Evolutionary conservation across 2,888 invertebrate species (phyloP), one percentile per base, ranked within the genome.

Genomic region (Palloptera scutellata): DNA sequence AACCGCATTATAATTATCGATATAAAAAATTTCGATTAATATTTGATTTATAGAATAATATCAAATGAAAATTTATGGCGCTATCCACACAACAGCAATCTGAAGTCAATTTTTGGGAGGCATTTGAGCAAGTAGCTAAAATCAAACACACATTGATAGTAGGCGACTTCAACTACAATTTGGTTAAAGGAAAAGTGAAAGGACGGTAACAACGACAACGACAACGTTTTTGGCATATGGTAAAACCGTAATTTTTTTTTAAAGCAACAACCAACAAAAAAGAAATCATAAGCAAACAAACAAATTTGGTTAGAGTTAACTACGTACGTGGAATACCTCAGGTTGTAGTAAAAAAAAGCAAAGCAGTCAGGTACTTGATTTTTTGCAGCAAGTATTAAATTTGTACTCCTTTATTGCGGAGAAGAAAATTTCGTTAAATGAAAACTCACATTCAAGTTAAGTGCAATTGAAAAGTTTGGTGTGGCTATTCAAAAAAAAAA

Each of bases 1-100:
- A 30, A 30, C 30, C 30, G 30, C 57, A 57, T 12, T 30, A 15
- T 40, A 57, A 57, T 57, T 57, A 57, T 20, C 57, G 30, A 40
- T 57, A 30, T 40, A 57, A 57, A 20, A 57, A 30, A 30, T 30
- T 57, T 57, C 30, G 57, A 57, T 57, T 57, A 57, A 40, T 15
- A n/a, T 13, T 30, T 57, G 57, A 57, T 57, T 57, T 57, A 57
- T 57, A 10, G 54, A n/a, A 54, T 30, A 30, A 30, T 30, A 4
- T 30, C 30, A 30, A 30, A 30, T 30, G 30, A 30, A 30, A 30
- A 2, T 54, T 19, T 17, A 17, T 15, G 1, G 11, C 2, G 13
- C 12, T n/a, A n/a, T 8, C 54, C 54, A 12, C 13, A 10, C 13
- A 13, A 13, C 45, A 48, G n/a, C 5, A 15, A n/a, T 5, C 48